A percentile compares a stretch with the other conserved stretches of the same genome.
Evolutionary conservation across 2,797 vertebrate genomes (phyloP).

Genomic region (Fringilla coelebs): DNA sequence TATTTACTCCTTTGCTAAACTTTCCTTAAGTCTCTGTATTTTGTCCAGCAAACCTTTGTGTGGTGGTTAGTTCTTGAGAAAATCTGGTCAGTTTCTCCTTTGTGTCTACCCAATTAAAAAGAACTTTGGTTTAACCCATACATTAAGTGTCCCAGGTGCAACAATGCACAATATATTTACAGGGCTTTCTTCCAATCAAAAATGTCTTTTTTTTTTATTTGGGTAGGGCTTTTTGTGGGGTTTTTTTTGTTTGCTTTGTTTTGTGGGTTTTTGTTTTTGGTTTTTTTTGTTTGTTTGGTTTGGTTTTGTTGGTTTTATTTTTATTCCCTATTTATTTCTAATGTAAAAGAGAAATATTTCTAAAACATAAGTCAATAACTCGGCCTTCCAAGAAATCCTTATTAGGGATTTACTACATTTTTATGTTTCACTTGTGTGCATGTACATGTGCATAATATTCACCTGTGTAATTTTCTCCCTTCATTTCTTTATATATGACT

Average conservation of each 20-base stretch:
- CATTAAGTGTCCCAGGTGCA: accelerated
- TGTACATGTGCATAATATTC: not conserved
- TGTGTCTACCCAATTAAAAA: not conserved
- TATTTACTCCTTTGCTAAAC: not conserved
- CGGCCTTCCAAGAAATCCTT: not conserved
- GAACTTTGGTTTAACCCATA: not conserved
- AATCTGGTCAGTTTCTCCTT: not conserved
- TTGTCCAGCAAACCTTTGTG: not conserved
- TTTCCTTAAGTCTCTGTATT: not conserved
- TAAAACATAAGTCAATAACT: not conserved
- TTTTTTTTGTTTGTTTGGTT: too few relatives aligned
- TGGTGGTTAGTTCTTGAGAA: not conserved
- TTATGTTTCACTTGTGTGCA: not conserved
- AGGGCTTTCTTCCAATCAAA: not conserved
- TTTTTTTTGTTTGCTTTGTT: too few relatives aligned
- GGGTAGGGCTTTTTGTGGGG: too few relatives aligned
- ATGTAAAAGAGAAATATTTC: not conserved
- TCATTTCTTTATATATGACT: not conserved
- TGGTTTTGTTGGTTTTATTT: too few relatives aligned
- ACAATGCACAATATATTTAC: not conserved
- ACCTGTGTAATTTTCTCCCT: not conserved
- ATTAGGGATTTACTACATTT: not conserved
- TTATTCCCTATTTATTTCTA: not conserved
- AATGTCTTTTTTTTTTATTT: not conserved
- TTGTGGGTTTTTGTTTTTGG: too few relatives aligned